Percentiles rank a stretch among this genome's conserved stretches.
phyloP scores from a whole-genome alignment of 2,797 vertebrate genomes.

The Danio kyathit region DNA sequence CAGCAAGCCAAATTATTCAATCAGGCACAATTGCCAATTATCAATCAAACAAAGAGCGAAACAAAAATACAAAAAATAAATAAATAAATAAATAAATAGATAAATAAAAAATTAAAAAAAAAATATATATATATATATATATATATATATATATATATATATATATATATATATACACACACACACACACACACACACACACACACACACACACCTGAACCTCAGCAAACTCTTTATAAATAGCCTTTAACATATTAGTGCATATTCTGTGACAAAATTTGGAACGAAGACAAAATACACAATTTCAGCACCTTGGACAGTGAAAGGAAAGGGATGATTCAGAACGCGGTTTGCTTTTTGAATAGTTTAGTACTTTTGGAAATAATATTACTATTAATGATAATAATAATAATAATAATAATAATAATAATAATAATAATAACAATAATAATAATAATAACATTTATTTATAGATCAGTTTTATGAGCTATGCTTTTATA shows the following conservation, averaged over 20 bases:
- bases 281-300: not conserved
- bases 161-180: too few relatives aligned
- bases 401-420: not conserved
- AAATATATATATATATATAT: too few relatives aligned
- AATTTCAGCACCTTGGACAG: conserved; percentile 20
- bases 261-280: too few relatives aligned
- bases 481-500: too few relatives aligned
- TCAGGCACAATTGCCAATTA: not conserved
- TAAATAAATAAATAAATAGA: too few relatives aligned
- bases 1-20: not conserved
- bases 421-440: not conserved
- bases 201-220: not conserved
- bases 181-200: too few relatives aligned
- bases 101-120: too few relatives aligned
- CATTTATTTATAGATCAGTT: too few relatives aligned
- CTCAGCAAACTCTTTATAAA: not conserved
- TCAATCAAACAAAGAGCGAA: not conserved
- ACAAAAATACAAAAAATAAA: not conserved
- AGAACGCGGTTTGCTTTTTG: too few relatives aligned
- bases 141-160: too few relatives aligned
- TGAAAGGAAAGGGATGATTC: not conserved
- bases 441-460: too few relatives aligned
- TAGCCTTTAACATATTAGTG: not conserved
- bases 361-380: not conserved
- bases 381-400: too few relatives aligned